phyloP scores from a whole-genome alignment of 2,113 vertebrate genomes.

The Ictidomys tridecemlineatus region DNA sequence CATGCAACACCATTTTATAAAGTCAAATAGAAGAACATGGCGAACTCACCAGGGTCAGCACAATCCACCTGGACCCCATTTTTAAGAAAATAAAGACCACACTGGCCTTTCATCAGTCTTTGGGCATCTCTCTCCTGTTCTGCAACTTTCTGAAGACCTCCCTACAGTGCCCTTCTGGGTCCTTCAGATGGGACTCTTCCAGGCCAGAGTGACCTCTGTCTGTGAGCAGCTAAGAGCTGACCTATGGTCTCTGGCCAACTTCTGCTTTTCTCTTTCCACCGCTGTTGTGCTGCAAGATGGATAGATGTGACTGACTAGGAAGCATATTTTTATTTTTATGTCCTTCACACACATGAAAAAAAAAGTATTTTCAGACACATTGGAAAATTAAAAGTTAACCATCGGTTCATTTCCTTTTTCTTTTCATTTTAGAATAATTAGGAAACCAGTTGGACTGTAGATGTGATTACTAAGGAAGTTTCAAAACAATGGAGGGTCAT shows the following conservation, averaged over 20 bases:
- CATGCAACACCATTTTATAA: background rate
- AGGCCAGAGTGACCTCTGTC: no score
- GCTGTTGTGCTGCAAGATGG: background rate
- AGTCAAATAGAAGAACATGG: background rate
- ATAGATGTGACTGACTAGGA: background rate
- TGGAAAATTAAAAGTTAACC: constrained; percentile 54
- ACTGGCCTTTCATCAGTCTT: background rate
- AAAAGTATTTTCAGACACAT: background rate
- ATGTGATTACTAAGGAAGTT: constrained; percentile 70
- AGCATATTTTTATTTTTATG: background rate
- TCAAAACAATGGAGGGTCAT: constrained; percentile 32
- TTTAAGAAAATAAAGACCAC: background rate
- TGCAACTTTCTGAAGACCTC: background rate
- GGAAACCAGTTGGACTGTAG: constrained; percentile 4
- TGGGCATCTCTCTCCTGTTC: background rate
- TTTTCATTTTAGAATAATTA: constrained; percentile 63
- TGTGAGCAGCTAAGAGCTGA: no score
- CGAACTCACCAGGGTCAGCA: background rate
- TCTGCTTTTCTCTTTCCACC: background rate
- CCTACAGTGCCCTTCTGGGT: no score
- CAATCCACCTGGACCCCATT: background rate
- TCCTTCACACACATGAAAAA: background rate
- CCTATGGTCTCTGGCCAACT: background rate
- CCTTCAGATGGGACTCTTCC: background rate
- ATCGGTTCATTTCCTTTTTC: background rate